phyloP scores from a whole-genome alignment of 1,140 invertebrate genomes.

The Pomacea maculata region DNA sequence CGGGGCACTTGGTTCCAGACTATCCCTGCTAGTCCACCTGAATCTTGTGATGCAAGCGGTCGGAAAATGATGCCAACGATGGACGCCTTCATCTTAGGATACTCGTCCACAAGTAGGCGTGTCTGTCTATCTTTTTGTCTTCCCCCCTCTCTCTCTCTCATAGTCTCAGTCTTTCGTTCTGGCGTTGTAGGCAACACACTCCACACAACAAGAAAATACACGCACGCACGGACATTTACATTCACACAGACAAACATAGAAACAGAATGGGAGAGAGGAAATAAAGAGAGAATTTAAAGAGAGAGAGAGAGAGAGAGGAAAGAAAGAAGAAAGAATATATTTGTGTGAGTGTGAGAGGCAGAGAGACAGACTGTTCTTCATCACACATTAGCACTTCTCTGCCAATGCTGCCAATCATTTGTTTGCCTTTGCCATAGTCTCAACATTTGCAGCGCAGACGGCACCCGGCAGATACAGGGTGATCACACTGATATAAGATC shows the following conservation, averaged over 20 bases:
- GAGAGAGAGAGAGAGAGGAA: neutral
- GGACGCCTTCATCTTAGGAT: too few relatives aligned
- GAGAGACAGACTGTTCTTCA: neutral
- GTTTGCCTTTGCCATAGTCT: too few relatives aligned
- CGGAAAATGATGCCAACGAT: too few relatives aligned
- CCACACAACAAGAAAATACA: neutral
- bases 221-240: neutral
- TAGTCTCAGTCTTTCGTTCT: neutral
- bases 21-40: too few relatives aligned
- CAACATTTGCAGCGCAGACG: too few relatives aligned
- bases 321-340: neutral
- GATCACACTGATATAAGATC: too few relatives aligned
- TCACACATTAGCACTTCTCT: too few relatives aligned
- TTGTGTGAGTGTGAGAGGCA: neutral
- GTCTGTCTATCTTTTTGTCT: slow-evolving; percentile 2
- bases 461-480: too few relatives aligned
- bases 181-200: neutral
- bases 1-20: too few relatives aligned
- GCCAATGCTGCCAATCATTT: too few relatives aligned
- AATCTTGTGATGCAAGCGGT: too few relatives aligned
- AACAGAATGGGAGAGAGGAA: neutral
- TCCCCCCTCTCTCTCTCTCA: neutral
- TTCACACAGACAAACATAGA: neutral
- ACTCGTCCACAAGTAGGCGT: too few relatives aligned
- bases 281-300: neutral